Base-by-base conservation (phyloP, 2,888 invertebrate genomes). In the Hydraecia micacea region DNA sequence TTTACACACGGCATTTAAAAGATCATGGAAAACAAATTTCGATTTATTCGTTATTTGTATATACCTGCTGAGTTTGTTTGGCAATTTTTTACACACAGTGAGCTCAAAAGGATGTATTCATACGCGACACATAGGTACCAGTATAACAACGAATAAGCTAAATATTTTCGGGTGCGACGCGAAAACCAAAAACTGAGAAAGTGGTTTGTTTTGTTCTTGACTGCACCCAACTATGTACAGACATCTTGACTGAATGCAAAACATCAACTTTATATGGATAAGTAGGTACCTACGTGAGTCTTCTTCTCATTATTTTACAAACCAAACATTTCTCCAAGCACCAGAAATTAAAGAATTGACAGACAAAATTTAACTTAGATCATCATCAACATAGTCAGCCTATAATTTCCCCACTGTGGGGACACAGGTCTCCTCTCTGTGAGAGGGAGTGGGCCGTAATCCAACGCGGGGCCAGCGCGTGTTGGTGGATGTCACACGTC, bases 41-140 rank as follows among this genome's bases (percentile, higher is more conserved):
- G n/a, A n/a, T n/a, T n/a, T n/a, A n/a, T n/a, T n/a, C n/a, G n/a
- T n/a, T n/a, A n/a, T n/a, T n/a, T n/a, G n/a, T n/a, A n/a, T 69
- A 49, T 69, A 65, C 62, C 60, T 74, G 46, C 69, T 8, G 18
- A 74, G 46, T 79, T 73, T 73, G 42, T 80, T 74, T 73, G 46
- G 32, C 28, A 65, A 75, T 49, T 73, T 80, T 79, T 75, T 71
- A 58, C 25, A 25, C 21, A 72, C 21, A 74, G 36, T 49, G 9
- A 49, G n/a, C 28, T 32, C 62, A 58, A 77, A 81, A 77, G 42
- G 18, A 49, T 70, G 42, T 60, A 62, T 52, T 67, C 25, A 32
- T 32, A 49, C 15, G 1, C n/a, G 2, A n/a, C 25, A 49, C 15
- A 58, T 42, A n/a, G n/a, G n/a, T n/a, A n/a, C 46, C 18, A 46